Evolutionary conservation across 2,888 invertebrate species (phyloP), one percentile per base, ranked within the genome.

Genomic region (Ganaspis brasiliensis): DNA sequence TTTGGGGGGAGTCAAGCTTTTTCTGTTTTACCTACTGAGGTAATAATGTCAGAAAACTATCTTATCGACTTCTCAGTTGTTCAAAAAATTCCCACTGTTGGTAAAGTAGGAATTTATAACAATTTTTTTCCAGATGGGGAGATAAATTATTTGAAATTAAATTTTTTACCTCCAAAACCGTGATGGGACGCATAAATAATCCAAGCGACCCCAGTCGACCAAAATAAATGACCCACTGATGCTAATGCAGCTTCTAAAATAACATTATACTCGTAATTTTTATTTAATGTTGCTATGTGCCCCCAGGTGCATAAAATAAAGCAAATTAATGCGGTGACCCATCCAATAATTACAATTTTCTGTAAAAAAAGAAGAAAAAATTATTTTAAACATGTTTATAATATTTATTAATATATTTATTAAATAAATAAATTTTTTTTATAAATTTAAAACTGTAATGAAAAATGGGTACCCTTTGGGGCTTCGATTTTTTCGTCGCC

Each of bases 161-260:
- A 5, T 52, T 4, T n/a, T 26, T 49, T 21, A 35, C 52, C 92
- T 87, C 93, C 93, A 83, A 92, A 89, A 35, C 93, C 93, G 63
- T 91, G 89, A 21, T 90, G 88, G 80, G 93, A 93, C 55, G 92
- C 92, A 84, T 92, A 92, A 67, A 94, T 91, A 6, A 94, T 90
- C 93, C 93, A 93, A 49, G 88, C 89, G 10, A 93, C 81, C 3
- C 91, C 91, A 3, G 91, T 72, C 1, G 91, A 90, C 93, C 93
- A 94, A 12, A 90, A 88, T 14, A 92, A 91, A 77, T 92, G 86
- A 59, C 91, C 88, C 45, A 92, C 82, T 3, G 92, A 88, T 55
- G 92, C 86, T 82, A 92, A 93, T 52, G 91, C 77, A n/a, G 90
- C 87, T 59, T 91, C 89, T 82, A 88, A 89, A 72, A 87, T 76